These are phyloP conservation scores for Siniperca knerii DNA, from an alignment of 2,113 vertebrate species.

Conservation along the genomic window DNA sequence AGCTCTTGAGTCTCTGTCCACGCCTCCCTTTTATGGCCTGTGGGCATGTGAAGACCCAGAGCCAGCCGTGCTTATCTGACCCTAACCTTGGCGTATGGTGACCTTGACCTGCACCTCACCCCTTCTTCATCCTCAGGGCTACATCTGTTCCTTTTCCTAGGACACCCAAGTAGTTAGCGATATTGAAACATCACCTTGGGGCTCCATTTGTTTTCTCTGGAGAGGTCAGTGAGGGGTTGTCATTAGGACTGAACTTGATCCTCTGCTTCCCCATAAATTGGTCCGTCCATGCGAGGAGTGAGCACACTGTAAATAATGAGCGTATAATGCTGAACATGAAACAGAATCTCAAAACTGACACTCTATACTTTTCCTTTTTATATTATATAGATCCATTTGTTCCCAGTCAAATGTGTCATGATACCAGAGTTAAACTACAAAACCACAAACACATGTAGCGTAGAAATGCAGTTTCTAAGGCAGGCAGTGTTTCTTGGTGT, in stretches of 20 bases:
- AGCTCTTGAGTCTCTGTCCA: conserved; percentile 71
- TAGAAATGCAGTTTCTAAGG: not conserved
- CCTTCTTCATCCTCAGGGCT: conserved; percentile 83
- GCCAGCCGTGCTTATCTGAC: conserved; percentile 87
- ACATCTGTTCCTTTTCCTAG: conserved; percentile 87
- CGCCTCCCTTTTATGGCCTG: conserved; percentile 78
- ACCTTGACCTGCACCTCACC: conserved; percentile 88
- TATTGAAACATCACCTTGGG: conserved; percentile 90
- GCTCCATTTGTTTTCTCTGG: conserved; percentile 88
- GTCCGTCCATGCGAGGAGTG: conserved; percentile 65
- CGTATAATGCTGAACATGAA: conserved; percentile 72
- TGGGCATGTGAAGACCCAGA: conserved; percentile 82
- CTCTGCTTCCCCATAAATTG: conserved; percentile 81
- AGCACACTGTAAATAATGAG: conserved; percentile 81
- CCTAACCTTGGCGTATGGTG: conserved; percentile 90
- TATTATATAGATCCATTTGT: conserved; percentile 53
- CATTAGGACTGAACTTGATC: conserved; percentile 90
- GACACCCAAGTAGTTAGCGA: conserved; percentile 88
- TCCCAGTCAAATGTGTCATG: conserved; percentile 35
- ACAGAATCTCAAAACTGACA: conserved; percentile 65
- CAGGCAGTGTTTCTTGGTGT: conserved; percentile 20
- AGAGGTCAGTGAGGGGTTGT: conserved; percentile 84
- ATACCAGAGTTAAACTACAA: conserved; percentile 14
- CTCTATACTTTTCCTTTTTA: conserved; percentile 64
- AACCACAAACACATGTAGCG: not conserved